phyloP scores from a whole-genome alignment of 2,888 invertebrate species.

The Limnephilus rhombicus region DNA sequence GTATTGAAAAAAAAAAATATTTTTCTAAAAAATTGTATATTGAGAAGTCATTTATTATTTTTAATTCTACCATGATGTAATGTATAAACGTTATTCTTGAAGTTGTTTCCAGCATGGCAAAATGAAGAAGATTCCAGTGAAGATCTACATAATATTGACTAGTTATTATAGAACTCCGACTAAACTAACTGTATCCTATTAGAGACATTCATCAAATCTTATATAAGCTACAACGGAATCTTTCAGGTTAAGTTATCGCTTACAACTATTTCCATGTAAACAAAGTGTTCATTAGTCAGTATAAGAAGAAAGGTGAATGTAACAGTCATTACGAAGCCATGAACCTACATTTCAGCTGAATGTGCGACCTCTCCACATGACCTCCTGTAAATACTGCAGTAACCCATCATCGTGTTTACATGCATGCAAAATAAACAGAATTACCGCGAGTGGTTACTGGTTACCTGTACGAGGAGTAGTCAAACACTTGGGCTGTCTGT shows the following conservation, averaged over 20 bases:
- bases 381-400: not conserved
- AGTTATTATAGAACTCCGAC: no score
- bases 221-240: not conserved
- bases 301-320: not conserved
- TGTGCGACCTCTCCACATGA: not conserved
- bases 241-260: not conserved
- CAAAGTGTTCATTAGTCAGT: not conserved
- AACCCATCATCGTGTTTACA: not conserved
- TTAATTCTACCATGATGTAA: no score
- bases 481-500: not conserved
- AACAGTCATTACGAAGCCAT: not conserved
- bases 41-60: no score
- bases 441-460: not conserved
- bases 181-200: no score
- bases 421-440: not conserved
- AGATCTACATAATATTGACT: no score
- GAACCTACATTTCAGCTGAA: not conserved
- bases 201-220: not conserved
- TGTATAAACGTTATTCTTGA: no score
- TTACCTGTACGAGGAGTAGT: not conserved
- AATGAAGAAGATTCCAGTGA: no score
- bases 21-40: no score
- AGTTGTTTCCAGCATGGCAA: no score
- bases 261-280: not conserved
- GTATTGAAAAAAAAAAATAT: no score